Base-by-base conservation (phyloP, 1,140 invertebrate genomes). In the Megalopta genalis region DNA sequence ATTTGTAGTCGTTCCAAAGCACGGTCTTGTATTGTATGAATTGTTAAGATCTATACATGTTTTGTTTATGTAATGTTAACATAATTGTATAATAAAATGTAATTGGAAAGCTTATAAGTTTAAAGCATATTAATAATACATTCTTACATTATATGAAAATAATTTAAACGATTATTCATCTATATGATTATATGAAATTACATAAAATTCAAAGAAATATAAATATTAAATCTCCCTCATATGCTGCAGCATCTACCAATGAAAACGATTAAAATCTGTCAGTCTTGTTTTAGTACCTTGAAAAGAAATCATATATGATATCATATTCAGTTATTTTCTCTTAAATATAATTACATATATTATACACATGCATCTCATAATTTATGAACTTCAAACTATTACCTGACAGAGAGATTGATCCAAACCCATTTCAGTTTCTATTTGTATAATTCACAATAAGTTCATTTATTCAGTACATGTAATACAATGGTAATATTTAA, bases 221-320 rank as follows among this genome's bases (percentile, higher is more conserved):
- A 32, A 7, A 6, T 62, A 10, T 8, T 32, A 62, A 32, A 65
- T 64, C 0, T 42, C 8, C 42, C 32, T 8, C 1, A 64, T 68
- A 71, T 16, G 16, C 25, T 16, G 39, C 27, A 54, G 12, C 12
- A 59, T 37, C 23, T 65, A 73, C 1, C 1, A 8, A 78, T 46
- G 8, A 54, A 72, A 72, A 78, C 54, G 16, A 65, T 65, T 57
- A 65, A 52, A 72, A 32, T 14, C 25, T 46, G 49, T 78, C 76
- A 78, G 76, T 78, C 76, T 72, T 72, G 27, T 65, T 54, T 71
- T 63, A 23, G 4, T 71, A 46, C 63, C 4, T 54, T 54, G 46
- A 63, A 77, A 77, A 0, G n/a, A 72, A 78, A 57, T 42, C 9
- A 32, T 42, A n/a, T 73, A 14, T 2, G 49, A 63, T 68, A 60